Percentiles rank a stretch among this genome's conserved stretches.
phyloP scores from a whole-genome alignment of 2,113 vertebrate genomes.

The Psettodes erumei region DNA sequence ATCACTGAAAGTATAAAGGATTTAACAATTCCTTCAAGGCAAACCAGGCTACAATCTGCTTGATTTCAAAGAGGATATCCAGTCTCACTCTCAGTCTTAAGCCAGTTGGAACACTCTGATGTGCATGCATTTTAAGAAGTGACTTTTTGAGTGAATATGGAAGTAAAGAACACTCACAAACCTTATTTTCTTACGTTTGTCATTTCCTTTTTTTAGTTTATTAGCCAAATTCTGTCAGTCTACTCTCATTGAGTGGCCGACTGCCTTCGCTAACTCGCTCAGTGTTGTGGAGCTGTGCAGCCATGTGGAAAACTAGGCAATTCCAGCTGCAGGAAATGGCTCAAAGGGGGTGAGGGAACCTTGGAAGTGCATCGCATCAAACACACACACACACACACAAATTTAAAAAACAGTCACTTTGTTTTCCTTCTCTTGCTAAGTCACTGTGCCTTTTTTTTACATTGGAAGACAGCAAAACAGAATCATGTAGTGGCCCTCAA shows the following conservation, averaged over 20 bases:
- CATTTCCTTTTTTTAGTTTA: conserved; percentile 15
- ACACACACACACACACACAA: conserved; percentile 18
- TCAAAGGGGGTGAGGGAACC: conserved; percentile 55
- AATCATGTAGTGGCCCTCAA: conserved; percentile 21
- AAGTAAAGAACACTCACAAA: neutral
- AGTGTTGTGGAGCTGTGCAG: conserved; percentile 53
- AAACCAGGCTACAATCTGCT: neutral
- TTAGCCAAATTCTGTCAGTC: conserved; percentile 61
- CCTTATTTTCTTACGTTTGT: neutral
- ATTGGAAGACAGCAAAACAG: conserved; percentile 17
- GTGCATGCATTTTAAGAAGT: neutral
- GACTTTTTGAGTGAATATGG: neutral
- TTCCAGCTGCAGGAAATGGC: conserved; percentile 69
- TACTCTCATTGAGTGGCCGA: conserved; percentile 28
- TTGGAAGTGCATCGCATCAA: conserved; percentile 42
- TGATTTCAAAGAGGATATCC: neutral
- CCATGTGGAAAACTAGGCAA: conserved; percentile 78
- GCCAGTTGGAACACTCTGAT: no score
- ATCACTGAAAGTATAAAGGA: neutral
- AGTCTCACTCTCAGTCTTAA: neutral
- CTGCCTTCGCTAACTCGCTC: conserved; percentile 39
- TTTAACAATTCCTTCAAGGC: neutral
- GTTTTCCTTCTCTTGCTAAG: conserved; percentile 24
- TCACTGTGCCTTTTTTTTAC: conserved; percentile 23
- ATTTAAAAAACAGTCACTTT: conserved; percentile 15